Evolutionary conservation across 2,113 vertebrate species (phyloP), one percentile per base, ranked within the genome.

Genomic region (Benitochromis conjunctus): DNA sequence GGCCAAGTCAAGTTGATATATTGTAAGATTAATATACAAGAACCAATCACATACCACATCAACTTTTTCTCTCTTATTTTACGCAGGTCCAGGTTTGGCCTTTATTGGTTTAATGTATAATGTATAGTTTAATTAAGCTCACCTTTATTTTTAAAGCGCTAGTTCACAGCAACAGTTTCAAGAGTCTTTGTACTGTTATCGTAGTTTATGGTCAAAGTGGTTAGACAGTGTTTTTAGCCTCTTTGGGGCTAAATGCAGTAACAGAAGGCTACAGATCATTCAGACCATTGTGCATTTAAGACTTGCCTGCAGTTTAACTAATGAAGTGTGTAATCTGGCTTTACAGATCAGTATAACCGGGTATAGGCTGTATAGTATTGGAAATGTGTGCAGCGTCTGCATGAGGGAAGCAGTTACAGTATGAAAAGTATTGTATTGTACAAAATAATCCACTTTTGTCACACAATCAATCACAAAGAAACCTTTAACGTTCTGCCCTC

Each of bases 71-170:
- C 41, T 43, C 41, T 43, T 12, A 43, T 43, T 43, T 43, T 41
- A 16, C 46, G 16, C 57, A 95, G 95, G 95, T 79, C 95, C 95
- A 56, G 94, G 95, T 26, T 48, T 95, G 88, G 93, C 89, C 26
- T 96, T 95, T 71, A 92, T 94, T 9, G 87, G 83, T 10, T n/a
- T n/a, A n/a, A 4, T 64, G 36, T 31, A 64, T n/a, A 36, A 36
- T 64, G 0, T 64, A 64, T 64, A n/a, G 9, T 62, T 62, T 36
- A 36, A 36, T 62, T 62, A 62, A 62, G 31, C 31, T n/a, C 7
- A 4, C 58, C 0, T 11, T n/a, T 62, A n/a, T 62, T 62, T 58
- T 62, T 36, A 36, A 62, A 64, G 0, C 12, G 31, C 60, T 0
- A 64, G 0, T 7, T 64, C 60, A 62, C 31, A 62, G 60, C 1